Percentiles rank a stretch among this genome's conserved stretches.
These are phyloP conservation scores for Helicoverpa assulta DNA, from an alignment of 2,888 invertebrate species.

Conservation along the genomic window DNA sequence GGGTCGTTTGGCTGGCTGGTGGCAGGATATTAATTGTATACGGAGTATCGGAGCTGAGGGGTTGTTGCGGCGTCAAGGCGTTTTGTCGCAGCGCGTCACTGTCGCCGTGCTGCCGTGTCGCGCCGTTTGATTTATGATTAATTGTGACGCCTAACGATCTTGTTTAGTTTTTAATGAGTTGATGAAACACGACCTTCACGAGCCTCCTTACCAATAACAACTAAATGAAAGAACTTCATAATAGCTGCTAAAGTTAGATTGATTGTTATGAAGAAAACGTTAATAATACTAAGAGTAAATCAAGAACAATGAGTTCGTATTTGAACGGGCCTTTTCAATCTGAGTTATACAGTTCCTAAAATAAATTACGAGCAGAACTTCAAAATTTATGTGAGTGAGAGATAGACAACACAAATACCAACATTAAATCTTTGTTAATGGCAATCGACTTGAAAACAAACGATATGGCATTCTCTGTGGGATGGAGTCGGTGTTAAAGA, in stretches of 20 bases:
- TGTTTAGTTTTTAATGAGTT: conserved; percentile 61
- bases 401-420: not conserved
- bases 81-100: conserved; percentile 65
- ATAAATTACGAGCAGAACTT: not conserved
- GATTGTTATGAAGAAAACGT: conserved; percentile 9
- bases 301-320: not conserved
- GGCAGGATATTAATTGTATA: conserved; percentile 71
- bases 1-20: conserved; percentile 55
- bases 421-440: not conserved
- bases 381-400: not conserved
- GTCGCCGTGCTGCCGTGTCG: conserved; percentile 58
- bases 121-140: conserved; percentile 60
- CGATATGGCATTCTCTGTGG: not conserved
- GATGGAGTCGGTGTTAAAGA: conserved; percentile 9
- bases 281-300: not conserved
- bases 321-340: not conserved
- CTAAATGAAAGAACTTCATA: conserved; percentile 10
- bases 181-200: conserved; percentile 46
- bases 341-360: not conserved
- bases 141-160: conserved; percentile 56
- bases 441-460: conserved; percentile 9
- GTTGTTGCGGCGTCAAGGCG: conserved; percentile 68
- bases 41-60: conserved; percentile 68
- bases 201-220: conserved; percentile 31
- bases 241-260: conserved; percentile 11